Percentiles rank a stretch among this genome's conserved stretches.
Evolutionary conservation across 2,888 invertebrate species (phyloP).

Genomic region (Microdon myrmicae): DNA sequence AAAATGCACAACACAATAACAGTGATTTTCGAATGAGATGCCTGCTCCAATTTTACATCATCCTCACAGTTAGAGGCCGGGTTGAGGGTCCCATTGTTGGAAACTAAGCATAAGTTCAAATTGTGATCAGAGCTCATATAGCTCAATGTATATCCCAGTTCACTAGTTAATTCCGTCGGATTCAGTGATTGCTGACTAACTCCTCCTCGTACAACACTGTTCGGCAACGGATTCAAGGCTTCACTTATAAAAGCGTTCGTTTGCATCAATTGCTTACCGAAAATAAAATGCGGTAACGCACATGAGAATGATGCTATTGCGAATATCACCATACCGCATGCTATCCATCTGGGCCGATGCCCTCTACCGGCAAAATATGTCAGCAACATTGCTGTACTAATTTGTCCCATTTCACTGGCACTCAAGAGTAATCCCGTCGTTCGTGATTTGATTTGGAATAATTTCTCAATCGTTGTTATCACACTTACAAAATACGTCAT

Average conservation of each 20-base stretch:
- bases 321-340: constrained; percentile 89
- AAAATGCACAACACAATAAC: constrained; percentile 87
- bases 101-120: constrained; percentile 64
- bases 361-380: constrained; percentile 93
- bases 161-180: constrained; percentile 18
- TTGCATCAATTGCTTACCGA: constrained; percentile 76
- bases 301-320: constrained; percentile 87
- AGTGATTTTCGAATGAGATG: constrained; percentile 79
- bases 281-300: constrained; percentile 87
- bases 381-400: constrained; percentile 85
- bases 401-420: constrained; percentile 93
- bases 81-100: constrained; percentile 29
- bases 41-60: constrained; percentile 73
- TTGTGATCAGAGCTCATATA: constrained; percentile 34
- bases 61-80: constrained; percentile 69
- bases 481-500: constrained; percentile 94
- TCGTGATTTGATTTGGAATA: constrained; percentile 91
- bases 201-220: too few species aligned
- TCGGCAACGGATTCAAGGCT: constrained; percentile 21
- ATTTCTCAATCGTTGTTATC: constrained; percentile 91
- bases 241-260: constrained; percentile 59
- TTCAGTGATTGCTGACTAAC: constrained; percentile 25
- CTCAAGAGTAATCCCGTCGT: constrained; percentile 90
- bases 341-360: constrained; percentile 93
- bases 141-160: constrained; percentile 26